These are phyloP conservation scores for Prionailurus bengalensis DNA, from an alignment of 2,113 vertebrate genomes.

Conservation along the genomic window DNA sequence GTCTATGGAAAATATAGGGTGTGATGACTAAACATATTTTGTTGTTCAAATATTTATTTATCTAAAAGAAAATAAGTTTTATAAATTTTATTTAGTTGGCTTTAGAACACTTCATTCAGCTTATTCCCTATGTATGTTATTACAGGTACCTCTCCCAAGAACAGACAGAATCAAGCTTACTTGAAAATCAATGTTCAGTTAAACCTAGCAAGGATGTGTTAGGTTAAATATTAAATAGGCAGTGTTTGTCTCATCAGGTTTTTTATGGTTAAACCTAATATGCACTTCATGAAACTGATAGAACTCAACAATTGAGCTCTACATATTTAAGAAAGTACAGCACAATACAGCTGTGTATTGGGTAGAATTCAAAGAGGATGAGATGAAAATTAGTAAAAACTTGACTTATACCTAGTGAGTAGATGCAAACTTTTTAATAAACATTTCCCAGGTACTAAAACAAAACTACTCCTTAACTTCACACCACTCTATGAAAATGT, in stretches of 20 bases:
- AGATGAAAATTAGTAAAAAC: not conserved
- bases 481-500: not conserved
- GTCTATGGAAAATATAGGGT: not conserved
- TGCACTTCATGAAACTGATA: not conserved
- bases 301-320: not conserved
- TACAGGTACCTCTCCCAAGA: rapidly evolving
- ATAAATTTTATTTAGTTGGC: not conserved
- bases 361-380: not conserved
- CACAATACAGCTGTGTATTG: not conserved
- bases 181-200: constrained; percentile 1
- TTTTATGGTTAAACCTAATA: not conserved
- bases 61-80: not conserved
- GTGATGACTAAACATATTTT: not conserved
- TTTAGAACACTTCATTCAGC: not conserved
- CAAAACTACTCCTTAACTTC: not conserved
- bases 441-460: not conserved
- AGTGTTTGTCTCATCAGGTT: not conserved
- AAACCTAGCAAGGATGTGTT: not conserved
- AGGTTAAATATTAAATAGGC: not conserved
- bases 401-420: not conserved
- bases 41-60: not conserved
- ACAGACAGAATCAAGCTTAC: not conserved
- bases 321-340: not conserved
- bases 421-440: not conserved
- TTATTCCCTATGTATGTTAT: not conserved